phyloP scores from a whole-genome alignment of 2,797 vertebrate genomes.

The Lepus townsendii region DNA sequence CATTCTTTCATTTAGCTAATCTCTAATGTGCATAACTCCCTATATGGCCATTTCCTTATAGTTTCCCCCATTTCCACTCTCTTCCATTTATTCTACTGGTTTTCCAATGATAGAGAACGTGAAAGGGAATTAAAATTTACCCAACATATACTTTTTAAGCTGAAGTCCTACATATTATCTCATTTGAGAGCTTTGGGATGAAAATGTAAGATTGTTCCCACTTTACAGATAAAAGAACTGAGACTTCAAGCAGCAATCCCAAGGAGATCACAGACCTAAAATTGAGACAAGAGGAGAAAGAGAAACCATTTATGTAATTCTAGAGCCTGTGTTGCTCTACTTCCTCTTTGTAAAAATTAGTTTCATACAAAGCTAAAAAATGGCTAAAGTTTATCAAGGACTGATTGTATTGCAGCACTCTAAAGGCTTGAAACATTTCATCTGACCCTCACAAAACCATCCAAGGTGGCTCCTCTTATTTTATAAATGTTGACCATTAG shows the following conservation, averaged over 20 bases:
- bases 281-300: background rate
- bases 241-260: background rate
- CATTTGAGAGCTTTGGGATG: background rate
- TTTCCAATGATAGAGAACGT: background rate
- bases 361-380: background rate
- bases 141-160: background rate
- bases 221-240: background rate
- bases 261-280: fast-evolving
- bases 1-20: too few relatives aligned
- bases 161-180: background rate
- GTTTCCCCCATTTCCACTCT: background rate
- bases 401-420: too few relatives aligned
- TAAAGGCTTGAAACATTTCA: background rate
- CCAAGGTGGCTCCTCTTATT: background rate
- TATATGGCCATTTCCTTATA: background rate
- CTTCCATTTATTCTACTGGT: background rate
- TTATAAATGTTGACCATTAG: background rate
- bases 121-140: background rate
- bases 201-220: background rate
- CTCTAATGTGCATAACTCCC: background rate
- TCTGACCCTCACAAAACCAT: background rate
- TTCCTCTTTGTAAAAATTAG: background rate
- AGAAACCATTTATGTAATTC: background rate
- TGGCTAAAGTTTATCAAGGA: background rate
- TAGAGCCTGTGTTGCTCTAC: fast-evolving